phyloP scores from a whole-genome alignment of 1,140 invertebrate species.

The Ectropis grisescens region DNA sequence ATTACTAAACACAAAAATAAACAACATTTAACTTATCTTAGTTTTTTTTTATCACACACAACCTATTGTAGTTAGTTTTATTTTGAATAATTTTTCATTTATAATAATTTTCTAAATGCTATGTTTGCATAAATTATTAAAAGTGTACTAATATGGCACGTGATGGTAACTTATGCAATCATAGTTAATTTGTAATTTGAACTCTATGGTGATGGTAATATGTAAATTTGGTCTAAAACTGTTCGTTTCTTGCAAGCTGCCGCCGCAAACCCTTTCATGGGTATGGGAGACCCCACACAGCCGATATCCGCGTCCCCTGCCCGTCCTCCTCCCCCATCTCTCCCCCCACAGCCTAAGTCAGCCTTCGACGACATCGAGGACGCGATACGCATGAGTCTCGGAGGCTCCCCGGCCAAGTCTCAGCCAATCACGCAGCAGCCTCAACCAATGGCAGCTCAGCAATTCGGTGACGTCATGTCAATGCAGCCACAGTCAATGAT shows the following conservation, averaged over 20 bases:
- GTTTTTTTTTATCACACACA: too few species aligned
- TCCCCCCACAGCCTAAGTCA: conserved; percentile 69
- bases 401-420: conserved; percentile 73
- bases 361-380: conserved; percentile 81
- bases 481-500: conserved; percentile 49
- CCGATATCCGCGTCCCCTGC: conserved; percentile 63
- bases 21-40: too few species aligned
- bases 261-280: conserved; percentile 70
- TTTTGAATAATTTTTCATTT: too few species aligned
- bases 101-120: too few species aligned
- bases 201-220: too few species aligned
- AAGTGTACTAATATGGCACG: too few species aligned
- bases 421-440: conserved; percentile 62
- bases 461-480: conserved; percentile 47
- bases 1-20: too few species aligned
- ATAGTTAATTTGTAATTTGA: too few species aligned
- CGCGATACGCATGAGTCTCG: conserved; percentile 77
- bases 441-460: conserved; percentile 45
- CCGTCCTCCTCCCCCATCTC: conserved; percentile 51
- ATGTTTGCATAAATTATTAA: too few species aligned
- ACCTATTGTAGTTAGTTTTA: too few species aligned
- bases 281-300: conserved; percentile 69
- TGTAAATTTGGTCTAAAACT: too few species aligned
- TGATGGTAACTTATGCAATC: too few species aligned
- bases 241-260: conserved; percentile 74